Evolutionary conservation across 2,113 vertebrate species (phyloP).

Genomic region (Psittacula cyanocephala): DNA sequence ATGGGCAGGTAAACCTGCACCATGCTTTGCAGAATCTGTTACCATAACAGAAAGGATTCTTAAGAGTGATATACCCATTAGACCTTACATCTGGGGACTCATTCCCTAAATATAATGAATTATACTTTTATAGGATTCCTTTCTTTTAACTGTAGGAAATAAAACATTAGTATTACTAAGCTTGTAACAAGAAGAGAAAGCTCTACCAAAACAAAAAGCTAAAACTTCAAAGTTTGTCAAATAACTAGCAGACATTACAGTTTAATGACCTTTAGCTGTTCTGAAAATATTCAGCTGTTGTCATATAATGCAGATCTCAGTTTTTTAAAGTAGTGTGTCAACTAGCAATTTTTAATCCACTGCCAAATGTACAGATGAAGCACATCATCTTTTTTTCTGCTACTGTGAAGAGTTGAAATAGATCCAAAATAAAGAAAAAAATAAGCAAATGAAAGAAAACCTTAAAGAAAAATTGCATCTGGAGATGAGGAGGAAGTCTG

Average conservation of each 20-base stretch:
- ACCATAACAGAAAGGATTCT: neutral
- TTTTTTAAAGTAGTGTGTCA: conserved; percentile 73
- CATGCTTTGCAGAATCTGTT: neutral
- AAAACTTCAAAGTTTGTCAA: conserved; percentile 78
- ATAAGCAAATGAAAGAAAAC: conserved; percentile 79
- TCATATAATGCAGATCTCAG: conserved; percentile 58
- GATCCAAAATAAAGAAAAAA: conserved; percentile 89
- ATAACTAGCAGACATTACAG: conserved; percentile 73
- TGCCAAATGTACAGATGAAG: conserved; percentile 81
- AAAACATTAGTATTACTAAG: conserved; percentile 27
- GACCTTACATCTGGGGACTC: neutral
- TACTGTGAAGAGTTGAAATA: conserved; percentile 86
- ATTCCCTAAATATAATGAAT: neutral
- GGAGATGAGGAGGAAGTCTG: conserved; percentile 81
- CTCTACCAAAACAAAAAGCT: conserved; percentile 48
- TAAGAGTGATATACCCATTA: neutral
- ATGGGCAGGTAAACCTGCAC: neutral
- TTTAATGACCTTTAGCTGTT: conserved; percentile 63
- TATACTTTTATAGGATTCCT: neutral
- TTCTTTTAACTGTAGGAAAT: conserved; percentile 20
- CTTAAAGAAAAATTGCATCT: conserved; percentile 89
- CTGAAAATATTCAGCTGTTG: conserved; percentile 80
- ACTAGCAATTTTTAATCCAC: conserved; percentile 72
- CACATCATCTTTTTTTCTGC: conserved; percentile 75
- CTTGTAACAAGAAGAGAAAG: conserved; percentile 50